These are phyloP conservation scores for Emydura subglobosa DNA, from an alignment of 2,113 vertebrate species.

Conservation along the genomic window DNA sequence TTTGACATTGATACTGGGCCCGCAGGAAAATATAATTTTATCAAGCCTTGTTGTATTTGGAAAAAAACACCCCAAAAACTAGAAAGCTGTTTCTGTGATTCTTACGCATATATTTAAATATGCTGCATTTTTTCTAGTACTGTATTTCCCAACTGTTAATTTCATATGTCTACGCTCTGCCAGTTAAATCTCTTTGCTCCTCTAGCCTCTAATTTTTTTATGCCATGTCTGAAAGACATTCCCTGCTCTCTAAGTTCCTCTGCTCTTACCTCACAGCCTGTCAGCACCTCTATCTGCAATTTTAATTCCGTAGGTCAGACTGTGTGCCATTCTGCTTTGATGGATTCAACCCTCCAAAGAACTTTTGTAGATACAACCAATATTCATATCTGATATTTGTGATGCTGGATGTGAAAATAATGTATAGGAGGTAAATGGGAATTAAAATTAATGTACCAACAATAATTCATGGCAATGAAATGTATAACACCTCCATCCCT, in stretches of 20 bases:
- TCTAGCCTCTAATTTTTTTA: not conserved
- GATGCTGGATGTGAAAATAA: not conserved
- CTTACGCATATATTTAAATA: not conserved
- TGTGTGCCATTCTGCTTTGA: not conserved
- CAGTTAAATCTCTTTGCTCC: not conserved
- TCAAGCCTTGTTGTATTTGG: not conserved
- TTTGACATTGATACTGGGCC: not conserved
- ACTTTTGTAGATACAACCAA: not conserved
- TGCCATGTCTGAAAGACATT: not conserved
- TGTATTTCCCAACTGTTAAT: not conserved
- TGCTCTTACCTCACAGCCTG: not conserved
- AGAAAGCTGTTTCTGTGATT: not conserved
- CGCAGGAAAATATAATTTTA: not conserved
- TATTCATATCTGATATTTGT: not conserved
- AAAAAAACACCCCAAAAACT: not conserved
- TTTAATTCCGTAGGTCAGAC: not conserved
- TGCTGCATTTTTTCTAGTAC: not conserved
- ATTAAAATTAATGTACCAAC: not conserved
- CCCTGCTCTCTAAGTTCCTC: not conserved
- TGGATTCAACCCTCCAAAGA: conserved; percentile 19
- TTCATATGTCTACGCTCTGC: not conserved
- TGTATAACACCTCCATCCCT: not conserved
- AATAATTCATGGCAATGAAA: not conserved
- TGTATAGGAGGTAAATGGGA: not conserved
- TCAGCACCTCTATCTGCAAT: not conserved